These are phyloP conservation scores for Malthinus seriepunctatus DNA, from an alignment of 2,888 invertebrate species.

Conservation along the genomic window DNA sequence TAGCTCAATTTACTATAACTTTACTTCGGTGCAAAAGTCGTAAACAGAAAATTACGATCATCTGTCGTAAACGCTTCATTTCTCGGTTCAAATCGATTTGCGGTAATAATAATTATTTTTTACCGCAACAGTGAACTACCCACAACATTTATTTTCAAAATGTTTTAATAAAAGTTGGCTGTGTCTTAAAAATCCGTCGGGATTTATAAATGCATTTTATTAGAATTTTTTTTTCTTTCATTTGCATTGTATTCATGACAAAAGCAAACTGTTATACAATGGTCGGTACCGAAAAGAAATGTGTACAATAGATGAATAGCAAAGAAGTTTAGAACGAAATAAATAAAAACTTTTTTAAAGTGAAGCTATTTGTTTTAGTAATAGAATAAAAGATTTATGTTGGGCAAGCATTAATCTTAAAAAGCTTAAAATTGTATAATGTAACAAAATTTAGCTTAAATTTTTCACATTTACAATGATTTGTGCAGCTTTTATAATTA, in stretches of 20 bases:
- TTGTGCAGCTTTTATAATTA: conserved; percentile 6
- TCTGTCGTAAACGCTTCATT: conserved; percentile 18
- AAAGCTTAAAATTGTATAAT: conserved; percentile 20
- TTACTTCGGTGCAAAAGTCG: conserved; percentile 13
- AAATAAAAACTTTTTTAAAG: conserved; percentile 6
- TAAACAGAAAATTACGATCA: conserved; percentile 25
- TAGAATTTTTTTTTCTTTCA: conserved; percentile 16
- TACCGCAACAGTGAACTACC: not conserved
- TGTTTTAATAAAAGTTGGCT: not conserved
- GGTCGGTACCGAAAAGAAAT: conserved; percentile 3
- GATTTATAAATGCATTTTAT: conserved; percentile 14
- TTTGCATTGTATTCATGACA: conserved; percentile 15
- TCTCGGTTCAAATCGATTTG: not conserved
- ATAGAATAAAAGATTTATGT: conserved; percentile 23
- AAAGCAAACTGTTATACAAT: conserved; percentile 10
- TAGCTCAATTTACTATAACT: conserved; percentile 3
- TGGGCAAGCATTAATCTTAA: conserved; percentile 16
- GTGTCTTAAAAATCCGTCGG: conserved; percentile 5
- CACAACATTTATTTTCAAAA: no score
- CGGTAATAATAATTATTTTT: not conserved
- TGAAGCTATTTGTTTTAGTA: conserved; percentile 10
- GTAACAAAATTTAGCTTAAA: conserved; percentile 16
- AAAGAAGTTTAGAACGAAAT: conserved; percentile 9
- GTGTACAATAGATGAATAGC: conserved; percentile 16
- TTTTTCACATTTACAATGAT: conserved; percentile 12